phyloP scores from a whole-genome alignment of 2,888 invertebrate species.

The Arenicola marina region DNA sequence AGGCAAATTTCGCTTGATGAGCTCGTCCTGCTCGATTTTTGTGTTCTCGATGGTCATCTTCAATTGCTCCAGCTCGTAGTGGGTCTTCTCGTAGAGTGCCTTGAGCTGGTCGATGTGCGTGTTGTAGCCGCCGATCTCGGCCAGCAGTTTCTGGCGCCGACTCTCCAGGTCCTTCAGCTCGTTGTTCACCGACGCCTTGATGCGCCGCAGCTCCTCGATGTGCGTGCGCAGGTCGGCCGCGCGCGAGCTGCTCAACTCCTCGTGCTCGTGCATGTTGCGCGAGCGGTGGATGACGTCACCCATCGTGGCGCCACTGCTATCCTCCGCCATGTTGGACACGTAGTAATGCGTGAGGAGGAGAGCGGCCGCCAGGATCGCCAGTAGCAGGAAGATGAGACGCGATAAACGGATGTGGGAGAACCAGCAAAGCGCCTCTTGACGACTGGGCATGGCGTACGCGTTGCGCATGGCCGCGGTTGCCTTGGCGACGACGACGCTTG shows the following conservation, averaged over 20 bases:
- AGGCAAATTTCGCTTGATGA: slow-evolving; percentile 85
- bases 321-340: slow-evolving; percentile 73
- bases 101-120: slow-evolving; percentile 85
- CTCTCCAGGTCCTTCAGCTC: slow-evolving; percentile 89
- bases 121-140: slow-evolving; percentile 80
- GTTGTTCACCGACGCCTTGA: slow-evolving; percentile 89
- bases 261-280: slow-evolving; percentile 36
- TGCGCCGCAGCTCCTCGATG: slow-evolving; percentile 87
- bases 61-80: slow-evolving; percentile 83
- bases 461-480: too few species aligned
- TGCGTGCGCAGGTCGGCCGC: slow-evolving; percentile 69
- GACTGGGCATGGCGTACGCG: too few species aligned
- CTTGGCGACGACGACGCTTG: too few species aligned
- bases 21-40: slow-evolving; percentile 86
- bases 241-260: slow-evolving; percentile 28
- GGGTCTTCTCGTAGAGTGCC: slow-evolving; percentile 78
- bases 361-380: slow-evolving; percentile 75
- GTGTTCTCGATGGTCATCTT: slow-evolving; percentile 92
- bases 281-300: not conserved
- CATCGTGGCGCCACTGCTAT: slow-evolving; percentile 4
- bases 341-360: slow-evolving; percentile 82
- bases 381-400: slow-evolving; percentile 74
- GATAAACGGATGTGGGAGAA: slow-evolving; percentile 63
- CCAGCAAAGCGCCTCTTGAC: not conserved
- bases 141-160: slow-evolving; percentile 76